Evolutionary conservation across 1,140 invertebrate genomes (phyloP), one percentile per base, ranked within the genome.

Genomic region (Heliconius hermathena): DNA sequence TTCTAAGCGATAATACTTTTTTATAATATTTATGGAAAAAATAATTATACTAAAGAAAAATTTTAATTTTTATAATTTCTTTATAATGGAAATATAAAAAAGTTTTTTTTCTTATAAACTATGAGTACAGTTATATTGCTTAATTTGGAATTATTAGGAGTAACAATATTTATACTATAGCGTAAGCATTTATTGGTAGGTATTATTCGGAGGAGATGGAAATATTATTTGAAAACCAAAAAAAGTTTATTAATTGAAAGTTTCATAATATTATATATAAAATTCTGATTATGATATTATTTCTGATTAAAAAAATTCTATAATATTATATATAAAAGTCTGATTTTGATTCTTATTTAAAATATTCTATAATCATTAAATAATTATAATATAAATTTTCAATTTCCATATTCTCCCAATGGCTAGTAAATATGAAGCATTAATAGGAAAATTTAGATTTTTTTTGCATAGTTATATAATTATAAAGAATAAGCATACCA

Each of bases 401-500:
- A 49, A 71, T 71, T 84, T 83, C 80, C 82, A 87, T 85, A 79
- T 86, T 85, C 82, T 82, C 84, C 85, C 81, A 90, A 83, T 74
- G 79, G 71, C 29, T 74, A 71, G 26, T 72, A 84, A 46, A 78
- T 80, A 81, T 86, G 54, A 88, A 88, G 90, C 87, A 74, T 91
- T 89, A 87, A 88, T 87, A 90, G 89, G 86, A 87, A 90, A 93
- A 89, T 92, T 93, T 92, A 88, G 87, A 88, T 89, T 89, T 85
- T 89, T 85, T 87, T 84, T 92, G 71, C 33, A 91, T 86, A 88
- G 60, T 66, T 29, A 26, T 26, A 88, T 86, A 81, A 85, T 90
- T 90, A 91, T 89, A 84, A 88, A 87, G 85, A 89, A 87, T 89
- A 91, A 93, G 91, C 91, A 91, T 93, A 94, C 91, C 90, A 94